phyloP scores from a whole-genome alignment of 53 echinoderm and acorn worm species.

The Apostichopus leukothele region DNA sequence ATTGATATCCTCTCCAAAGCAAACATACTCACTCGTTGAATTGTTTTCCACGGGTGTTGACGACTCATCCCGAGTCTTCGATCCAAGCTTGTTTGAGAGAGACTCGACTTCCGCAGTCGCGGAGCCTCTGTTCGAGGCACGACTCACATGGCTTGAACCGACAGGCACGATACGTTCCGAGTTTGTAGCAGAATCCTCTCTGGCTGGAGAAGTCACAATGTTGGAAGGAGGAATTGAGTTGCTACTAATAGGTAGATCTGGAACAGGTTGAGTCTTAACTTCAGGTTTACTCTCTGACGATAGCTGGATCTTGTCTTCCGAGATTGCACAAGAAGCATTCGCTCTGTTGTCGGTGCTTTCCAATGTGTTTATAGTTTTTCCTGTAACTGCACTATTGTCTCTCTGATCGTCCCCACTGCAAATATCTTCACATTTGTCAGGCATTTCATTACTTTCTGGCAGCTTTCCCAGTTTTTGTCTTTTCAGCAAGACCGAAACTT shows the following conservation, averaged over 20 bases:
- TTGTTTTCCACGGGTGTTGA: too few species aligned
- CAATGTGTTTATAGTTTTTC: not conserved
- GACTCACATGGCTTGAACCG: not conserved
- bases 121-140: not conserved
- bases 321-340: not conserved
- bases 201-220: not conserved
- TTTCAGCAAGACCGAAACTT: not conserved
- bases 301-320: not conserved
- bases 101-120: not conserved
- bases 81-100: too few species aligned
- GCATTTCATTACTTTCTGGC: not conserved
- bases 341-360: not conserved
- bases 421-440: not conserved
- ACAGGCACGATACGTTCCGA: not conserved
- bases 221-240: not conserved
- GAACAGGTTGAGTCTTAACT: not conserved
- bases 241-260: too few species aligned
- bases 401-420: not conserved
- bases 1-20: not conserved
- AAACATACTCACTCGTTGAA: not conserved
- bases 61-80: too few species aligned
- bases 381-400: not conserved
- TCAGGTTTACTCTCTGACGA: not conserved
- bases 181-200: not conserved
- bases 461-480: slow-evolving; percentile 17